Evolutionary conservation across 2,113 vertebrate genomes (phyloP).

Genomic region (Ptilorrhoa leucosticta): DNA sequence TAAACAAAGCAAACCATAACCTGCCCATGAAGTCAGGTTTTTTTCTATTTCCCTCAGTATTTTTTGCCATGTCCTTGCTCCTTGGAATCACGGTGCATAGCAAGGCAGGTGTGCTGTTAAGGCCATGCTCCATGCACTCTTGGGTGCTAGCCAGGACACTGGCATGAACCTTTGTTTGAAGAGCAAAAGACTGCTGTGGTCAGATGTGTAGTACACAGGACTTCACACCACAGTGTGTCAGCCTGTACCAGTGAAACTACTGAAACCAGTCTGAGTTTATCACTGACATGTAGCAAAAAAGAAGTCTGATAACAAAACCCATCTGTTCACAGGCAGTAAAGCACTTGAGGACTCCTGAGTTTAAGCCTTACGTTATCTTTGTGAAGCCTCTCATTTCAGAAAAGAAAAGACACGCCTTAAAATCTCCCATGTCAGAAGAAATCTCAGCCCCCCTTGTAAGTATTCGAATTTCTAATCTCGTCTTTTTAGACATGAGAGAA

Average conservation of each 20-base stretch:
- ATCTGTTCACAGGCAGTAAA: constrained; percentile 79
- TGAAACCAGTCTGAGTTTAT: neutral
- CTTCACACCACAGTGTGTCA: neutral
- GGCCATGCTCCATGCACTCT: neutral
- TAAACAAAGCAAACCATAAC: neutral
- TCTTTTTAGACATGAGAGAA: neutral
- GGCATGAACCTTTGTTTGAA: neutral
- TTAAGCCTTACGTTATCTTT: constrained; percentile 89
- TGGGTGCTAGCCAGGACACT: neutral
- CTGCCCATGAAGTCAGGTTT: neutral
- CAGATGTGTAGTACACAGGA: neutral
- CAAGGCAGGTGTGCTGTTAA: neutral
- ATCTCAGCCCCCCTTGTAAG: constrained; percentile 61
- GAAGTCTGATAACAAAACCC: neutral
- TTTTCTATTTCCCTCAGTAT: neutral
- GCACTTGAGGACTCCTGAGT: constrained; percentile 82
- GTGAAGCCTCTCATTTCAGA: constrained; percentile 81
- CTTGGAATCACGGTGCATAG: neutral
- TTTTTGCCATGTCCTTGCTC: neutral
- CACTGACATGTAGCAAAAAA: neutral
- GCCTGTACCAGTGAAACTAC: neutral
- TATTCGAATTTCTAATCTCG: neutral
- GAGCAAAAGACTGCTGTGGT: neutral
- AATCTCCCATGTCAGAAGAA: constrained; percentile 79
- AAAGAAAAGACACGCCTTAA: constrained; percentile 65